Evolutionary conservation across 2,888 invertebrate genomes (phyloP).

Genomic region (Meliscaeva auricollis): DNA sequence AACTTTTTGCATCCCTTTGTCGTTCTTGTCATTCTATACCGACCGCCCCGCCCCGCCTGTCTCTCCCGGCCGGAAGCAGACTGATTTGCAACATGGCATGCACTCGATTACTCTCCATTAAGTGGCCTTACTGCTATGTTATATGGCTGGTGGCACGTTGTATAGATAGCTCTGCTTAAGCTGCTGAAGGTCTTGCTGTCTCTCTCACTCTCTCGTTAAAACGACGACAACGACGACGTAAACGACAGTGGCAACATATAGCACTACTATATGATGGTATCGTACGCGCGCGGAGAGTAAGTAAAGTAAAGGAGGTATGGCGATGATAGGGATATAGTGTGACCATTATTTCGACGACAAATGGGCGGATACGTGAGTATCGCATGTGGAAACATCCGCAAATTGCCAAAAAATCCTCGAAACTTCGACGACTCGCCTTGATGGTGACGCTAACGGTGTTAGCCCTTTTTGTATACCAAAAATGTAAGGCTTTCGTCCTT

Average conservation of each 20-base stretch:
- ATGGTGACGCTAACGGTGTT: slow-evolving; percentile 9
- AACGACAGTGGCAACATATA: slow-evolving; percentile 25
- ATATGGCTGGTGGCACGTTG: slow-evolving; percentile 54
- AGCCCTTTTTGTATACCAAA: slow-evolving; percentile 2
- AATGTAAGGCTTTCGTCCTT: slow-evolving; percentile 37
- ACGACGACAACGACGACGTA: slow-evolving; percentile 9
- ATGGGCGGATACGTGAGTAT: slow-evolving; percentile 66
- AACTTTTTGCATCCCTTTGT: slow-evolving; percentile 47
- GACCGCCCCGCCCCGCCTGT: neutral
- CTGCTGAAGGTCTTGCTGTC: slow-evolving; percentile 30
- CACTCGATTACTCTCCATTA: slow-evolving; percentile 76
- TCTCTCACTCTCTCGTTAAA: slow-evolving; percentile 18
- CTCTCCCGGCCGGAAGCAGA: slow-evolving; percentile 41
- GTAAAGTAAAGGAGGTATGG: slow-evolving; percentile 1
- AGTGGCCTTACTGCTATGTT: slow-evolving; percentile 56
- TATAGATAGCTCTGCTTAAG: slow-evolving; percentile 33
- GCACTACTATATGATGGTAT: neutral
- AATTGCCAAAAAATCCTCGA: slow-evolving; percentile 71
- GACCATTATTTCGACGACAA: slow-evolving; percentile 72
- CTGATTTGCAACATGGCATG: slow-evolving; percentile 75
- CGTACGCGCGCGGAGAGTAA: neutral
- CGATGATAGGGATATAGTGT: slow-evolving; percentile 55
- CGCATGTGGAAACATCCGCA: slow-evolving; percentile 66
- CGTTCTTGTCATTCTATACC: neutral
- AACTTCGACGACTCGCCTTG: slow-evolving; percentile 49